Percentiles rank a stretch among this genome's conserved stretches.
These are phyloP conservation scores for Epinotia bilunana DNA, from an alignment of 2,888 invertebrate genomes.

Conservation along the genomic window DNA sequence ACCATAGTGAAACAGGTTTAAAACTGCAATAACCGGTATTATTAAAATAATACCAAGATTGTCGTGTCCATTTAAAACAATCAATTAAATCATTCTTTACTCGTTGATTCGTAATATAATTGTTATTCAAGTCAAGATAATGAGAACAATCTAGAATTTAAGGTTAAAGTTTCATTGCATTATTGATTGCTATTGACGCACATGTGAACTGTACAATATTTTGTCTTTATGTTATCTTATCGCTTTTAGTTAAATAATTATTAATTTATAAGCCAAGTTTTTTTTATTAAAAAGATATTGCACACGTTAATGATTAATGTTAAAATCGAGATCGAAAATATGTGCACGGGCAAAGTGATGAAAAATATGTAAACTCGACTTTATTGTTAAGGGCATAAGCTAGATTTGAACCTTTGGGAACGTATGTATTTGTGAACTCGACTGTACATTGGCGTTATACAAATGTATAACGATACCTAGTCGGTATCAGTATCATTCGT, in stretches of 20 bases:
- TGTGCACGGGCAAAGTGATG: too few relatives aligned
- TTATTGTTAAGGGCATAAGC: too few relatives aligned
- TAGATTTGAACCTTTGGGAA: too few relatives aligned
- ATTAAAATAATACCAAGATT: too few relatives aligned
- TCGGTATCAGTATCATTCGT: too few relatives aligned
- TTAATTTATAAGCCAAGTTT: neutral
- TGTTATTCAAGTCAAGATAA: neutral
- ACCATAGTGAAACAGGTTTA: too few relatives aligned
- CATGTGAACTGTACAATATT: neutral
- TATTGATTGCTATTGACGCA: slow-evolving; percentile 22
- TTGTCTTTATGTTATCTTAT: neutral
- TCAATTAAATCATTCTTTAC: neutral
- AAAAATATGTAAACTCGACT: too few relatives aligned
- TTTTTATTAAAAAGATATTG: neutral
- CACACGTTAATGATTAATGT: neutral
- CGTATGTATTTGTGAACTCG: too few relatives aligned
- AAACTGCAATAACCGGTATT: too few relatives aligned
- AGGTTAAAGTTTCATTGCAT: slow-evolving; percentile 15
- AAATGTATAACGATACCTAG: too few relatives aligned
- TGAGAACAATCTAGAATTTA: neutral
- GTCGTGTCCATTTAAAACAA: neutral
- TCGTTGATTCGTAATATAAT: neutral
- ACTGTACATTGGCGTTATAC: too few relatives aligned
- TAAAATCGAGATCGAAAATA: neutral
- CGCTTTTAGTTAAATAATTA: slow-evolving; percentile 1